These are phyloP conservation scores for Tachyglossus aculeatus DNA, from an alignment of 2,797 vertebrate genomes.

Conservation along the genomic window DNA sequence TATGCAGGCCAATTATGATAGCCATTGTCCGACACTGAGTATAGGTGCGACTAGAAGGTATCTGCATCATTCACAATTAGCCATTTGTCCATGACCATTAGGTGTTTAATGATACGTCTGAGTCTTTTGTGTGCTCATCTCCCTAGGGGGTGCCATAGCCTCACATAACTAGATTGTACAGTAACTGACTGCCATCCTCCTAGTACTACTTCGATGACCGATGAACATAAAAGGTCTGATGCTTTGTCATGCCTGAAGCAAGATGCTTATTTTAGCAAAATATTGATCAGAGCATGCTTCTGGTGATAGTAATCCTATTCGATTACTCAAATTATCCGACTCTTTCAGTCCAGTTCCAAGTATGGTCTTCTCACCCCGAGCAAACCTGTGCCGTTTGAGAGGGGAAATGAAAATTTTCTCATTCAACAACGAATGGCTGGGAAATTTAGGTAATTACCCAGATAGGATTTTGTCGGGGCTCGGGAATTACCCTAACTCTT, in stretches of 20 bases:
- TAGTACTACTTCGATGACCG: not conserved
- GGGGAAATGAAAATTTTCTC: not conserved
- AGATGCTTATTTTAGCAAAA: too few species aligned
- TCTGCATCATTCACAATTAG: not conserved
- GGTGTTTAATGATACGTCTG: not conserved
- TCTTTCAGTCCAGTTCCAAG: too few species aligned
- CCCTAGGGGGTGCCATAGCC: slow-evolving; percentile 75
- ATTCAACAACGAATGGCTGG: not conserved
- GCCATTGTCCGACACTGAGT: too few species aligned
- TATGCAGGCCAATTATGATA: too few species aligned
- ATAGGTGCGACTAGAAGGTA: too few species aligned
- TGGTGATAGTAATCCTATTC: too few species aligned
- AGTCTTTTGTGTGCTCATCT: slow-evolving; percentile 44
- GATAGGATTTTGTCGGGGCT: not conserved
- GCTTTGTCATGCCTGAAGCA: too few species aligned
- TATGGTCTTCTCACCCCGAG: not conserved
- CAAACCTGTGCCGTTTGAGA: not conserved
- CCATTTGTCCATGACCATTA: not conserved
- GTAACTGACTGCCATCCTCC: not conserved
- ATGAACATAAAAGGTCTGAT: too few species aligned
- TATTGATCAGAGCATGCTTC: too few species aligned
- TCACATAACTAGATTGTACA: not conserved
- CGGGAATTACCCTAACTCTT: not conserved
- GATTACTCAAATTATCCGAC: too few species aligned
- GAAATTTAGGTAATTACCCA: slow-evolving; percentile 32